These are phyloP conservation scores for Zygaena filipendulae DNA, from an alignment of 2,888 invertebrate species.

Conservation along the genomic window DNA sequence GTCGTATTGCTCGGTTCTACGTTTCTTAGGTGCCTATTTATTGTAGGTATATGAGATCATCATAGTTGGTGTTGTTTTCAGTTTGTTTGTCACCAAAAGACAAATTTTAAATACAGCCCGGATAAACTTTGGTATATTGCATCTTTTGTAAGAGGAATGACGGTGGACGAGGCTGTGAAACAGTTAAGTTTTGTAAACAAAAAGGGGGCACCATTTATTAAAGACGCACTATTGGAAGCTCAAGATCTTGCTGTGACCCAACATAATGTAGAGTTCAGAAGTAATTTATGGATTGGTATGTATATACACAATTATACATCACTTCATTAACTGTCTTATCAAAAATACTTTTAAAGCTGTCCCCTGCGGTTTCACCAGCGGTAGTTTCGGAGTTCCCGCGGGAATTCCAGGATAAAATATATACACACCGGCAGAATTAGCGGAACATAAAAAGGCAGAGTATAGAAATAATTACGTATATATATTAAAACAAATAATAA, in stretches of 20 bases:
- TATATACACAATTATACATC: conserved; percentile 9
- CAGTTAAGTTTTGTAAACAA: conserved; percentile 86
- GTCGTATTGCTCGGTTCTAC: too few relatives aligned
- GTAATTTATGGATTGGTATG: conserved; percentile 94
- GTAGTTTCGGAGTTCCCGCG: too few relatives aligned
- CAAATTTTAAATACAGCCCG: conserved; percentile 89
- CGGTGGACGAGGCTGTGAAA: conserved; percentile 93
- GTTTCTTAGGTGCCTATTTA: too few relatives aligned
- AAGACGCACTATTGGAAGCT: conserved; percentile 88
- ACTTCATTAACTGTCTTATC: background rate
- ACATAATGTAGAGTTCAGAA: conserved; percentile 94
- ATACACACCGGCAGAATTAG: too few relatives aligned
- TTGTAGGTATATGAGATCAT: too few relatives aligned
- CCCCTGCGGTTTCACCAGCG: too few relatives aligned
- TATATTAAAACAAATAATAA: too few relatives aligned
- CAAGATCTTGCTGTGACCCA: conserved; percentile 85
- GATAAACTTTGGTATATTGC: conserved; percentile 96
- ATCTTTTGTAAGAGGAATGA: conserved; percentile 87
- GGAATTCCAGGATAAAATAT: too few relatives aligned
- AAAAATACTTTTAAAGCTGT: background rate
- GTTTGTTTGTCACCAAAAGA: conserved; percentile 89
- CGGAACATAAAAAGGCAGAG: too few relatives aligned
- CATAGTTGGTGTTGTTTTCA: too few relatives aligned
- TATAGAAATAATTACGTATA: too few relatives aligned
- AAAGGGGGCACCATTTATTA: conserved; percentile 79